phyloP scores from a whole-genome alignment of 2,113 vertebrate species.

The Nipponia nippon region DNA sequence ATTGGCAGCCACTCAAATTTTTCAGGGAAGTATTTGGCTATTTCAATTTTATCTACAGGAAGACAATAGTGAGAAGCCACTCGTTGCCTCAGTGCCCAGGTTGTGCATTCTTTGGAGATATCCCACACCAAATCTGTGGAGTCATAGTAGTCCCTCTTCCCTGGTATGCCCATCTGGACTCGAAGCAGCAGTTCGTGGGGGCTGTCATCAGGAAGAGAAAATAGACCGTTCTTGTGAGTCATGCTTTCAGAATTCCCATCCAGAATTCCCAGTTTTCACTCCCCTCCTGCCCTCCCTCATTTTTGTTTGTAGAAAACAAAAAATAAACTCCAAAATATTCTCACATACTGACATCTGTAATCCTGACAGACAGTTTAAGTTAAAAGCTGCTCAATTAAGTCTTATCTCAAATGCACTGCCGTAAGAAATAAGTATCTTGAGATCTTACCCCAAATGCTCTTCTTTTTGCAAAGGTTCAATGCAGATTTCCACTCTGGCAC shows the following conservation, averaged over 20 bases:
- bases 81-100: constrained; percentile 75
- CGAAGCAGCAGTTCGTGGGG: constrained; percentile 83
- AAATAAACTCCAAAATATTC: neutral
- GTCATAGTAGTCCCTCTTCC: constrained; percentile 76
- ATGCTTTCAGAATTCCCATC: neutral
- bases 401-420: neutral
- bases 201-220: constrained; percentile 58
- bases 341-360: neutral
- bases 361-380: neutral
- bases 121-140: constrained; percentile 86
- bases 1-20: constrained; percentile 88
- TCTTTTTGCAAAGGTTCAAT: constrained; percentile 82
- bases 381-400: neutral
- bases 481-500: constrained; percentile 77
- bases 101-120: constrained; percentile 76
- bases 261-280: neutral
- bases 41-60: constrained; percentile 82
- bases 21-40: constrained; percentile 90
- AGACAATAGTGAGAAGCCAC: constrained; percentile 81
- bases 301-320: neutral
- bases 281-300: neutral
- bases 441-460: constrained; percentile 84
- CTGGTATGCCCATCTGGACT: constrained; percentile 82
- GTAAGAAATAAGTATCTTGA: neutral
- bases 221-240: neutral